A percentile compares a stretch with the other conserved stretches of the same genome.
Conservation (phyloP, 2,888 invertebrate genomes). For the Protophormia terraenovae region DNA sequence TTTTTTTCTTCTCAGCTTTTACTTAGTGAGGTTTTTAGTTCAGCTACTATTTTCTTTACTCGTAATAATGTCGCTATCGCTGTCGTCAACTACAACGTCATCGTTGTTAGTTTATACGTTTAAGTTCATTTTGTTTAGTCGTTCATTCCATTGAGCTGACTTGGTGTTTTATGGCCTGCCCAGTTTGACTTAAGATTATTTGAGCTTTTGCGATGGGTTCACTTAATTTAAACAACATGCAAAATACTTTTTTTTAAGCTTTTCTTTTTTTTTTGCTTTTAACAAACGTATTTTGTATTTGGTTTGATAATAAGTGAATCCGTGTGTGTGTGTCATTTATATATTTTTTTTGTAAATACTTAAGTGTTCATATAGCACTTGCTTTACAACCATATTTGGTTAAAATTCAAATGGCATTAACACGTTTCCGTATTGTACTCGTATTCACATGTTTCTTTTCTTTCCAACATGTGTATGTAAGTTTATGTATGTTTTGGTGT, state of each 20-base stretch:
- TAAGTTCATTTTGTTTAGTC: conserved; percentile 45
- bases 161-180: conserved; percentile 66
- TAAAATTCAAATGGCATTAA: conserved; percentile 80
- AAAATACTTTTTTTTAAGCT: conserved; percentile 52
- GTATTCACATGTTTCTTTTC: conserved; percentile 69
- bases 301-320: neutral
- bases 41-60: conserved; percentile 41
- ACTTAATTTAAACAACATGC: conserved; percentile 68
- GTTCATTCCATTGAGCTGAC: conserved; percentile 25
- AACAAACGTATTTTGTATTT: neutral
- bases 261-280: neutral
- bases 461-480: conserved; percentile 55
- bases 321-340: neutral
- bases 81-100: conserved; percentile 43
- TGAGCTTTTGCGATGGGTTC: conserved; percentile 68
- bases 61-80: conserved; percentile 65
- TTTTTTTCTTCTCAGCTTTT: neutral
- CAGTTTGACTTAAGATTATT: conserved; percentile 69
- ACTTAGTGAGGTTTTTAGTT: conserved; percentile 11
- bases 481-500: conserved; percentile 29
- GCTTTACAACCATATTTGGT: conserved; percentile 77
- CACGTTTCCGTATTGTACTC: conserved; percentile 76
- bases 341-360: conserved; percentile 60
- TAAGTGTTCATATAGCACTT: conserved; percentile 68
- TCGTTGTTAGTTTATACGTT: conserved; percentile 50